A percentile compares a stretch with the other conserved stretches of the same genome.
Conservation (phyloP, 2,888 invertebrate genomes). For the Cheilosia urbana region DNA sequence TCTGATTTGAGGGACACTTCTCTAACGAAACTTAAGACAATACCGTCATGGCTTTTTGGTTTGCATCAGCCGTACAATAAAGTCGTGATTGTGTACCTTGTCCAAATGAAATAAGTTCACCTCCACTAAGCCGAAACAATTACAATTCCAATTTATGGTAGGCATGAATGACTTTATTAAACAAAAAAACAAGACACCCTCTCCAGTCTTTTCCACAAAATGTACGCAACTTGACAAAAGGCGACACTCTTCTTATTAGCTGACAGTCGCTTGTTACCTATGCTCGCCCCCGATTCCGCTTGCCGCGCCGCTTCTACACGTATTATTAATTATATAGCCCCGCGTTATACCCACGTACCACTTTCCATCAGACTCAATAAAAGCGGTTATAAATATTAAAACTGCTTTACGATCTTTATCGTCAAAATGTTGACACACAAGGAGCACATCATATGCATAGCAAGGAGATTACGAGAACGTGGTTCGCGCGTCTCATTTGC, state of each 20-base stretch:
- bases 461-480: slow-evolving; percentile 20
- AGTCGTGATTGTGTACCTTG: too few relatives aligned
- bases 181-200: background rate
- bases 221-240: background rate
- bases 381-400: slow-evolving; percentile 61
- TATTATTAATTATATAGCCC: slow-evolving; percentile 8
- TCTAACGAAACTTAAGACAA: background rate
- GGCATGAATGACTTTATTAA: background rate
- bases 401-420: slow-evolving; percentile 34
- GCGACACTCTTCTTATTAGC: slow-evolving; percentile 10
- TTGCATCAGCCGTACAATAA: too few relatives aligned
- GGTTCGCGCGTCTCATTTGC: slow-evolving; percentile 21
- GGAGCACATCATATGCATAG: slow-evolving; percentile 45
- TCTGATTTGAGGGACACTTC: background rate
- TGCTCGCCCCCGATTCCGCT: background rate
- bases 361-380: slow-evolving; percentile 44
- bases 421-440: slow-evolving; percentile 54
- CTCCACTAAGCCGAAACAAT: background rate
- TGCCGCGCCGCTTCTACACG: background rate
- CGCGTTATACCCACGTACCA: slow-evolving; percentile 13
- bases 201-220: background rate
- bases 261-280: background rate
- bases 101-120: too few relatives aligned
- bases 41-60: too few relatives aligned
- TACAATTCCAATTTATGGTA: background rate